Evolutionary conservation across 2,113 vertebrate genomes (phyloP), one percentile per base, ranked within the genome.

Genomic region (Motacilla tschutschensis): DNA sequence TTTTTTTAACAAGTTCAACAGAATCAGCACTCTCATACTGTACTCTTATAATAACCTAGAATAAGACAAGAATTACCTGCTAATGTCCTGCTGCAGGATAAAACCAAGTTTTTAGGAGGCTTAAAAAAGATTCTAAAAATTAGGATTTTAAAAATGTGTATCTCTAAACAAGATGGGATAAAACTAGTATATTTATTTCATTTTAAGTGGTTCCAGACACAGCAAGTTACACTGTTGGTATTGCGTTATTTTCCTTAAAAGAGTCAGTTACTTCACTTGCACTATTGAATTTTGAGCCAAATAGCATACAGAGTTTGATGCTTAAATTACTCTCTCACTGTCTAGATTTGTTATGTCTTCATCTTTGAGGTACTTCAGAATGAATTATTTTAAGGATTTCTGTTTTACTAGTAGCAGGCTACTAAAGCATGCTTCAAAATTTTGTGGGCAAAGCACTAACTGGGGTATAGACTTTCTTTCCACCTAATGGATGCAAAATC

Each of bases 331-430:
- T 66, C 43, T 69, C 59, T 64, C 53, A 18, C 18, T 81, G 66
- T 69, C 58, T 69, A 58, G 25, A 33, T 76, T 82, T 86, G 25
- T 78, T 85, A 79, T 35, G 47, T 54, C 78, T 73, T 88, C 63
- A 75, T 83, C 47, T 81, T 20, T 86, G 50, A 92, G 47, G 77
- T 79, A 83, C 19, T 84, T 81, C 80, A 92, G 74, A 87, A 65
- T 54, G 2, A 83, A 89, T 75, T 83, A 6, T 83, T 81, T 63
- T 15, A 82, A 66, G 44, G 19, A 79, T 66, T 59, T 76, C 3
- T 62, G 29, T 66, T 83, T 86, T 73, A 70, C 31, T 81, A 73
- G 50, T 41, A 89, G 83, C 21, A 65, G n/a, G n/a, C 71, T 81
- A 58, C 55, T 58, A 88, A 65, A 72, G n/a, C 22, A 43, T 35